Base-by-base conservation (phyloP, 2,113 vertebrate species). In the Noctilio leporinus region DNA sequence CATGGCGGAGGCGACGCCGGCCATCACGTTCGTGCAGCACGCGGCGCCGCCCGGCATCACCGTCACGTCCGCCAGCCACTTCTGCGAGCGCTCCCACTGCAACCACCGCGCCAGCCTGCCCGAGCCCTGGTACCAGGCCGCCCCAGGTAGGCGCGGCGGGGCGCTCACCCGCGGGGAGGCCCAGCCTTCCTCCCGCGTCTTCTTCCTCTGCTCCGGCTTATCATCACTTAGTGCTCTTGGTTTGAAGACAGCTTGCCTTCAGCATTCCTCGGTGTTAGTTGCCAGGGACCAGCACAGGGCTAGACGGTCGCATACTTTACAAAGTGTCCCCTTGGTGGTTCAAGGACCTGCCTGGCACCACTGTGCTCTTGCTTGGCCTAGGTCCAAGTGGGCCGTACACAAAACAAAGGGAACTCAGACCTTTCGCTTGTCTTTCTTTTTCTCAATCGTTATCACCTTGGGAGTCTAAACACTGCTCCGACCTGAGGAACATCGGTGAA, bases 1-100 rank as follows among this genome's bases (percentile, higher is more conserved):
- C 26, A 0, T n/a, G 7, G 0, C 9, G 0, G 33, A 62, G 0
- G 30, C 0, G 9, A 0, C 0, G 0, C 35, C 53, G 2, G 9
- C n/a, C 0, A 0, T 70, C 3, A 96, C 83, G 0, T 40, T 86
- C 3, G 6, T 97, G 49, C 89, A 95, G 30, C 95, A 97, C 55
- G 1, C 91, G 1, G 0, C 77, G 3, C 35, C 38, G 4, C 91
- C 96, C 0, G 95, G 89, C 64, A 30, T 96, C 53, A 0, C n/a
- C 0, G 55, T 35, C 1, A 0, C 89, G 20, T 97, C 96, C 47
- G 97, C 91, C 45, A 95, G 49, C 33, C 94, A 26, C 86, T 96
- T 75, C 86, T 97, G 97, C 10, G 69, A 91, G 0, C 12, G 64
- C 0, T 12, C 73, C 38, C 17, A 89, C 0, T 97, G 96, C 78